Base-by-base conservation (phyloP, 1,140 invertebrate genomes). In the Lasaia peninsularis region DNA sequence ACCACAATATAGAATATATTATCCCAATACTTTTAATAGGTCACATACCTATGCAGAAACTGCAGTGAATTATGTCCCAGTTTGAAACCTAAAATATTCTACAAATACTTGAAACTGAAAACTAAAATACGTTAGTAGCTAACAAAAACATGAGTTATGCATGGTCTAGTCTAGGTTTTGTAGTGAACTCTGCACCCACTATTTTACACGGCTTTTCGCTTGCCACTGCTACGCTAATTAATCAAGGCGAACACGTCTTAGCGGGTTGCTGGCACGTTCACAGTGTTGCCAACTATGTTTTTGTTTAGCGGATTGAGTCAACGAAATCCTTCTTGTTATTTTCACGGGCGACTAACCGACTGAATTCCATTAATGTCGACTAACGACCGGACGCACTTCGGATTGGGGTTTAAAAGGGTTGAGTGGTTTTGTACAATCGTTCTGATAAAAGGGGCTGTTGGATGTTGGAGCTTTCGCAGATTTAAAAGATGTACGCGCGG, bases 391-490 rank as follows among this genome's bases (percentile, higher is more conserved):
- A 86, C 85, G 78, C 78, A 80, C 83, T 86, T 83, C 73, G 78
- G 76, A 86, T 85, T 86, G 81, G 75, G 85, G 79, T 81, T 86
- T 86, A 86, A 88, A 88, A 86, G 85, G 82, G 85, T 88, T 85
- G 81, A 86, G 82, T 86, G 83, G 82, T 86, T 85, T 85, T 80
- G 82, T 85, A 88, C 81, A 88, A 85, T 88, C 81, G 80, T 80
- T 75, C 82, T 80, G 81, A 88, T 85, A 88, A 88, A 87, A 81
- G 80, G 75, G 79, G 75, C 78, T 78, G 71, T 79, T 78, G 71
- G 71, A 83, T 84, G 81, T 82, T 80, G 69, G 72, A 80, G 82
- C 82, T 86, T 83, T 85, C 71, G 80, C 72, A 74, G 82, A 78
- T 88, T 85, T 82, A 76, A 86, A 86, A 80, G 77, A 85, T 85